A percentile compares a stretch with the other conserved stretches of the same genome.
Evolutionary conservation across 2,888 invertebrate genomes (phyloP).

Genomic region (Zaprionus lineosus): DNA sequence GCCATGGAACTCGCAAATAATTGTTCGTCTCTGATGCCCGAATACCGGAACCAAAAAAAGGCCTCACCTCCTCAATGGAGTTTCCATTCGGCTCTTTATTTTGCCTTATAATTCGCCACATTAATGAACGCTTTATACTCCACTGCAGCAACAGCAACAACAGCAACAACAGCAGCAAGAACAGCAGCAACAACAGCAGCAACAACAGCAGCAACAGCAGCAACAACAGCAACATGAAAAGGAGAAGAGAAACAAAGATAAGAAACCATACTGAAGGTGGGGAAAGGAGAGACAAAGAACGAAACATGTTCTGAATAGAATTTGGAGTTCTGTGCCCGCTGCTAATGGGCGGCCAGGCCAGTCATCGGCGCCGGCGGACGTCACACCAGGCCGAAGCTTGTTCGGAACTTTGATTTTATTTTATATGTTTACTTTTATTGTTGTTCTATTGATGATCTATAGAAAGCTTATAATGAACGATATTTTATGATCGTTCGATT

Average conservation of each 20-base stretch:
- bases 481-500: constrained; percentile 47
- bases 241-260: background rate
- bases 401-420: constrained; percentile 28
- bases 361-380: constrained; percentile 27
- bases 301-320: constrained; percentile 48
- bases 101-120: constrained; percentile 26
- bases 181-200: too few relatives aligned
- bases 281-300: too few relatives aligned
- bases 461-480: constrained; percentile 53
- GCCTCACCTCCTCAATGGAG: constrained; percentile 57
- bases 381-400: constrained; percentile 29
- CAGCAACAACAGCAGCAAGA: background rate
- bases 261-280: too few relatives aligned
- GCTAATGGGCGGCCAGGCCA: constrained; percentile 36
- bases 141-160: background rate
- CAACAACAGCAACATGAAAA: too few relatives aligned
- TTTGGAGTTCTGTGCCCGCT: constrained; percentile 6
- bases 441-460: constrained; percentile 27
- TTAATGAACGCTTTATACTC: constrained; percentile 6
- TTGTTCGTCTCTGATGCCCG: background rate
- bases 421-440: constrained; percentile 5
- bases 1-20: constrained; percentile 39
- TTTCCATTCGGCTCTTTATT: constrained; percentile 45
- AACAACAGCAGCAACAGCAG: too few relatives aligned
- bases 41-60: constrained; percentile 27